Evolutionary conservation across 2,797 vertebrate species (phyloP), one percentile per base, ranked within the genome.

Genomic region (Notoglanidium macrostoma): DNA sequence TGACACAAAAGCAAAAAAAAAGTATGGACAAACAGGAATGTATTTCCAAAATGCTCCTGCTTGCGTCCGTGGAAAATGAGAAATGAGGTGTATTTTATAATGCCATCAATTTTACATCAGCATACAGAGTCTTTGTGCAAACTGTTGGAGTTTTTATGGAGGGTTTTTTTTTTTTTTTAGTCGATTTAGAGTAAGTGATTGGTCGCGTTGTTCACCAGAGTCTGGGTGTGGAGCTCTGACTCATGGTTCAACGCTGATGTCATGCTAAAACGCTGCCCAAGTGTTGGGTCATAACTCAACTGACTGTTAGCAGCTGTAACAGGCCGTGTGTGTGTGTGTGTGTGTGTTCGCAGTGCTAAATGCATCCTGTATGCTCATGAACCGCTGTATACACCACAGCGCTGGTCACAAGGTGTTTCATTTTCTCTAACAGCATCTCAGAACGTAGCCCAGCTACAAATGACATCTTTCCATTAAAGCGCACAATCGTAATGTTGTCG

Each of bases 211-310:
- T 68, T 77, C 84, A 89, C 29, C 70, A 74, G 86, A 87, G 85
- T 29, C 72, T 88, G 87, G 88, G 87, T 83, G 90, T 88, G 88
- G 88, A 57, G 35, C 35, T 84, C 85, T 91, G 86, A 65, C 88
- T 93, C 90, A 73, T 78, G 91, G 88, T 67, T 83, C 63, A 44
- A 17, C 92, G 92, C 90, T 95, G 94, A 96, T 92, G 93, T 95
- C 93, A 95, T 93, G 74, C 85, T 44, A 81, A 74, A 91, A 91
- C 91, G 88, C 89, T 92, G 91, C 92, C 92, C 92, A 86, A 92
- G 90, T 91, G 81, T 88, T 92, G 92, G 91, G 94, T 93, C 91
- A 92, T 88, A 90, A 92, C 70, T 85, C 74, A 86, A 90, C 84
- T 92, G 93, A 94, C 92, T 92, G 92, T 21, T 77, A 49, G 88